Evolutionary conservation across 1,140 invertebrate genomes (phyloP).

Genomic region (Ostrea denselamellosa): DNA sequence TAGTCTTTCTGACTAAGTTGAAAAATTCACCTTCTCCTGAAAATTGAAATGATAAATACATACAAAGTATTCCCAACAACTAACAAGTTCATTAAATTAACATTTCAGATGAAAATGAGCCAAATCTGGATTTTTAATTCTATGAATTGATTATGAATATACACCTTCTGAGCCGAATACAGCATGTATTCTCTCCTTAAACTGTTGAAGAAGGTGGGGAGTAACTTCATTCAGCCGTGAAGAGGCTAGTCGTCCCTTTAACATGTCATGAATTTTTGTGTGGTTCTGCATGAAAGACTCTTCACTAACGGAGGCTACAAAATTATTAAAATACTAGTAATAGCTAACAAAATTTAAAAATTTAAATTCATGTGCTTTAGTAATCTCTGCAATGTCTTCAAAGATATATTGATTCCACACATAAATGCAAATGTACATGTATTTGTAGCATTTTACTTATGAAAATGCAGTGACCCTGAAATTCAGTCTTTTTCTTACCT

Average conservation of each 20-base stretch:
- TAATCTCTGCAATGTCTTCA: neutral
- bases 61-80: neutral
- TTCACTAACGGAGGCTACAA: conserved; percentile 69
- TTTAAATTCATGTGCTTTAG: neutral
- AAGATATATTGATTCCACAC: too few species aligned
- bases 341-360: neutral
- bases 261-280: conserved; percentile 71
- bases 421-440: too few species aligned
- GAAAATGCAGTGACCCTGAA: too few species aligned
- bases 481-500: neutral
- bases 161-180: conserved; percentile 54
- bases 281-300: conserved; percentile 69
- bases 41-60: neutral
- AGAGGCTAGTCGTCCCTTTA: conserved; percentile 70
- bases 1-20: conserved; percentile 59
- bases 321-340: neutral
- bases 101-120: too few species aligned
- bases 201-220: conserved; percentile 58
- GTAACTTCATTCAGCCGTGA: conserved; percentile 57
- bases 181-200: conserved; percentile 56
- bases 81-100: too few species aligned
- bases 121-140: neutral
- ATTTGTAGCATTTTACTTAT: too few species aligned
- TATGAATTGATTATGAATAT: neutral
- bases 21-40: conserved; percentile 58